phyloP scores from a whole-genome alignment of 2,113 vertebrate genomes.

The Chaenocephalus aceratus region DNA sequence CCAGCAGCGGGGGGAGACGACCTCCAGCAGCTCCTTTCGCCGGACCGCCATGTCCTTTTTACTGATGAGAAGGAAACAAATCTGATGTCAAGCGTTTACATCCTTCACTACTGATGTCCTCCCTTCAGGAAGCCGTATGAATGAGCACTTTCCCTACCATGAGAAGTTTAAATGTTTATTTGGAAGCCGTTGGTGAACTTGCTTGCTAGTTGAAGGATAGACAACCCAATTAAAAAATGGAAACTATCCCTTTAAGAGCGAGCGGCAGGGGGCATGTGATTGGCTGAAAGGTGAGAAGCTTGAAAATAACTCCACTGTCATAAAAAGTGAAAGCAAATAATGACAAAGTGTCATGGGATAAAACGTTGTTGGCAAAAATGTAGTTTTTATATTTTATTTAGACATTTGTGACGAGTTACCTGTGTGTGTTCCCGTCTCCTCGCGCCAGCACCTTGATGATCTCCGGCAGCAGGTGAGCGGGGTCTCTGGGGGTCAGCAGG shows the following conservation, averaged over 20 bases:
- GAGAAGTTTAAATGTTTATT: too few species aligned
- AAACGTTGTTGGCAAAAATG: too few species aligned
- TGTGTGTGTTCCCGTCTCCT: slow-evolving; percentile 91
- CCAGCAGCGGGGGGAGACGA: slow-evolving; percentile 88
- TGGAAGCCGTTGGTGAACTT: too few species aligned
- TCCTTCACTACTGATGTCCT: neutral
- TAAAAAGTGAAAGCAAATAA: too few species aligned
- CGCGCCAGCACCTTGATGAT: slow-evolving; percentile 89
- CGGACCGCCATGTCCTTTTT: slow-evolving; percentile 90
- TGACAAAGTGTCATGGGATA: too few species aligned
- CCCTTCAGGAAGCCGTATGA: neutral
- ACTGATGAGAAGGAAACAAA: slow-evolving; percentile 74
- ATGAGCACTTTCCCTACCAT: neutral
- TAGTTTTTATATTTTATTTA: too few species aligned
- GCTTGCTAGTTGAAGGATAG: too few species aligned
- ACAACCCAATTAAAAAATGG: too few species aligned
- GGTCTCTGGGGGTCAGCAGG: slow-evolving; percentile 91
- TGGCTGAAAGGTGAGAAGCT: too few species aligned
- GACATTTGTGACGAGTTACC: slow-evolving; percentile 75
- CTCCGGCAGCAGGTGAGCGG: slow-evolving; percentile 91
- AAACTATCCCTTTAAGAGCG: too few species aligned
- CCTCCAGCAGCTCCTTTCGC: slow-evolving; percentile 89
- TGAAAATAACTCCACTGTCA: too few species aligned
- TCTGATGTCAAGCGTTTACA: neutral
- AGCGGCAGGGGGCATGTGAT: too few species aligned